phyloP scores from a whole-genome alignment of 2,888 invertebrate species.

The Eumerus sabulonum region DNA sequence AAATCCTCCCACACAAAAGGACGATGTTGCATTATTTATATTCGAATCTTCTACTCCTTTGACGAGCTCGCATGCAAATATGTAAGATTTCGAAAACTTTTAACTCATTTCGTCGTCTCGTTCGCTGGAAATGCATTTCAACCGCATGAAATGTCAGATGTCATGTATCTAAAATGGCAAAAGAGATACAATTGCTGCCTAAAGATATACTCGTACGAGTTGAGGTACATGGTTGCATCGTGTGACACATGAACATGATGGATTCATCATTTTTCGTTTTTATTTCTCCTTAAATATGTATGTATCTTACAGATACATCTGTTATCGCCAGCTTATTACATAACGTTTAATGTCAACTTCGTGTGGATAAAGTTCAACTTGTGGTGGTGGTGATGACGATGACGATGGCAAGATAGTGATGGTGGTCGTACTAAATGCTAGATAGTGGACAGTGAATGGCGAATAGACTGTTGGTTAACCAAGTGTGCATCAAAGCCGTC shows the following conservation, averaged over 20 bases:
- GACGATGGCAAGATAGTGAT: slow-evolving; percentile 4
- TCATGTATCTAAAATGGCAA: slow-evolving; percentile 24
- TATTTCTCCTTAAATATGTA: slow-evolving; percentile 27
- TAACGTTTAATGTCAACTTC: slow-evolving; percentile 61
- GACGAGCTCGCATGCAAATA: slow-evolving; percentile 31
- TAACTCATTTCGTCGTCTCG: too few species aligned
- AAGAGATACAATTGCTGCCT: slow-evolving; percentile 3
- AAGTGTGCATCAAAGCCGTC: slow-evolving; percentile 41
- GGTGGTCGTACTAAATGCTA: background rate
- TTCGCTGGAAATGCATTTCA: background rate
- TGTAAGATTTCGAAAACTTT: slow-evolving; percentile 30
- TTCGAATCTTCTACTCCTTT: slow-evolving; percentile 4
- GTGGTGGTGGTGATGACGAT: background rate
- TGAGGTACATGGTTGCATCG: slow-evolving; percentile 19
- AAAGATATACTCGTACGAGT: background rate
- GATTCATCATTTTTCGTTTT: slow-evolving; percentile 42
- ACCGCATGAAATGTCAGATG: slow-evolving; percentile 39
- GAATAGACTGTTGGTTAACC: slow-evolving; percentile 20
- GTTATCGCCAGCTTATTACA: slow-evolving; percentile 59
- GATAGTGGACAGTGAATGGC: too few species aligned
- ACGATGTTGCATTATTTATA: slow-evolving; percentile 20
- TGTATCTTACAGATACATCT: slow-evolving; percentile 14
- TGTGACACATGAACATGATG: slow-evolving; percentile 58
- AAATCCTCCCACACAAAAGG: slow-evolving; percentile 24
- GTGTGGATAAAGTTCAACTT: slow-evolving; percentile 51